phyloP scores from a whole-genome alignment of 2,113 vertebrate genomes.

The Pluvialis apricaria region DNA sequence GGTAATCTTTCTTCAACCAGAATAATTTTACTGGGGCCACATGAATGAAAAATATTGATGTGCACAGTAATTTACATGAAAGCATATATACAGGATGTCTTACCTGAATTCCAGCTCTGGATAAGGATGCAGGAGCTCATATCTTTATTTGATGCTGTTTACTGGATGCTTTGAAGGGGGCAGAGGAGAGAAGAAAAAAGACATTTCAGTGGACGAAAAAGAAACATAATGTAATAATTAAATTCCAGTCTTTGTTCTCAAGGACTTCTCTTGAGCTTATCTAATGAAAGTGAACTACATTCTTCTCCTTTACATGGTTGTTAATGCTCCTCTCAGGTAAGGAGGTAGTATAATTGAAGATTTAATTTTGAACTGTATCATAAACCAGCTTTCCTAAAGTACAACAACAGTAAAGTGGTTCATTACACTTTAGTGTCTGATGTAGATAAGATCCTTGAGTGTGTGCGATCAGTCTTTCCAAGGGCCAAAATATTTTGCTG shows the following conservation, averaged over 20 bases:
- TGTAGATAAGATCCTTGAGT: conserved; percentile 1
- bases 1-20: neutral
- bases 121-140: neutral
- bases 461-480: neutral
- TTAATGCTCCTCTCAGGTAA: neutral
- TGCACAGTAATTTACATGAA: neutral
- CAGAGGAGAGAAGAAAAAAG: neutral
- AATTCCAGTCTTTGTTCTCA: neutral
- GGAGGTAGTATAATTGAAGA: neutral
- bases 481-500: neutral
- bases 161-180: neutral
- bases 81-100: neutral
- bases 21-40: neutral
- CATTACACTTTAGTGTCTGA: neutral
- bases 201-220: neutral
- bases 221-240: neutral
- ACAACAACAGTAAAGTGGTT: neutral
- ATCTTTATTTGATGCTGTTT: neutral
- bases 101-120: neutral
- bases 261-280: neutral
- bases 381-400: conserved; percentile 9
- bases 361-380: conserved; percentile 13
- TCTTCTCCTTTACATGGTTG: neutral
- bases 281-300: neutral
- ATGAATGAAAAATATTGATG: neutral